phyloP scores from a whole-genome alignment of 2,113 vertebrate species.

The Bubo scandiacus region DNA sequence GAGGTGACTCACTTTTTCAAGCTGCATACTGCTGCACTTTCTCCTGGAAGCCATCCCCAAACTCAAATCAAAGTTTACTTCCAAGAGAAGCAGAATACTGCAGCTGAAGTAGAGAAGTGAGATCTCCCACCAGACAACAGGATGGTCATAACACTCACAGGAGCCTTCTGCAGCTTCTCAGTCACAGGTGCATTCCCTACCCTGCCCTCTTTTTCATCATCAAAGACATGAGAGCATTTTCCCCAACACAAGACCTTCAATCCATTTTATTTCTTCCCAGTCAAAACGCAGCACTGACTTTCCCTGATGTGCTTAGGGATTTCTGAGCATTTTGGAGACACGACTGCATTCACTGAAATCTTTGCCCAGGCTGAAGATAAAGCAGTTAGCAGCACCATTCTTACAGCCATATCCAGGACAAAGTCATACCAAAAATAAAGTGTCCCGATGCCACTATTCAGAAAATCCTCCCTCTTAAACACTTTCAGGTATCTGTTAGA shows the following conservation, averaged over 20 bases:
- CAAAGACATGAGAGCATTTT: background rate
- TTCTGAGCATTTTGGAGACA: background rate
- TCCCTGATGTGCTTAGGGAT: background rate
- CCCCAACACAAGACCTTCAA: background rate
- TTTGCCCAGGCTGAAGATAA: background rate
- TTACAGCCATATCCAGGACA: background rate
- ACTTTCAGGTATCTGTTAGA: background rate
- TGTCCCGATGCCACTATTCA: background rate
- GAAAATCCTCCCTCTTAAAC: background rate
- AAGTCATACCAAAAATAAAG: background rate
- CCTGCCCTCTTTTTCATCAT: background rate
- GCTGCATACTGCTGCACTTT: background rate
- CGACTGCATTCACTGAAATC: background rate
- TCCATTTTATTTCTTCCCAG: background rate
- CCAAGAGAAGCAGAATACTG: background rate
- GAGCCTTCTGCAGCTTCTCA: background rate
- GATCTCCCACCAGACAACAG: background rate
- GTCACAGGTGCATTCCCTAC: background rate
- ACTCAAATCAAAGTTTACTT: background rate
- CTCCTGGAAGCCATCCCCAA: background rate
- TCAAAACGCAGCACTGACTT: background rate
- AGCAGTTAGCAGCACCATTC: background rate
- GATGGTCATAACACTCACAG: fast-evolving
- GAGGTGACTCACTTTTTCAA: background rate
- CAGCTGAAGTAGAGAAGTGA: background rate